Evolutionary conservation across 2,797 vertebrate genomes (phyloP), one percentile per base, ranked within the genome.

Genomic region (Brachyrhaphis roseni): DNA sequence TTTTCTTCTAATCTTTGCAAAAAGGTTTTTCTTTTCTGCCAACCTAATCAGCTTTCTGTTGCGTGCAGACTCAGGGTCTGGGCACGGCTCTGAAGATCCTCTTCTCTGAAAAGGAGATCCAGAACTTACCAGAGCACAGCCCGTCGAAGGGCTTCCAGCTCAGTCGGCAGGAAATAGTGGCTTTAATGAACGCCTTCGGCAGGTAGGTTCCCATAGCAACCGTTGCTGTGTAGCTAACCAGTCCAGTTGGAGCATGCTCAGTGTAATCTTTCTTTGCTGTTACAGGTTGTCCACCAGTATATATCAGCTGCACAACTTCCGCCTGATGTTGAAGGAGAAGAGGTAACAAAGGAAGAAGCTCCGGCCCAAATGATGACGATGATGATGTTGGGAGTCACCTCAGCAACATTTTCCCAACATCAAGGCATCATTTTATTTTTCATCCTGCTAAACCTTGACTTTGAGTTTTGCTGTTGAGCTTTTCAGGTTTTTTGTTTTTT

Each of bases 41-140:
- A 36, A 34, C n/a, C 31, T 13, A 57, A 15, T 11, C 12, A 51
- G 23, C 75, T 53, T 77, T 79, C 39, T 80, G 47, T 64, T 31
- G 47, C 70, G 41, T 84, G 72, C 80, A 99, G 98, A 99, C 97
- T 72, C 96, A 99, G 90, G 98, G 98, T 72, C 95, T 99, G 80
- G 98, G 98, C 79, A 97, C 98, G 0, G 98, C 98, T 28, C 95
- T 99, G 93, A 98, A 98, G 95, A 97, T 99, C 91, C 91, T 99
- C 72, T 99, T 99, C 92, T 99, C 98, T 1, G 98, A 98, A 93
- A 97, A 96, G 76, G 97, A 99, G 94, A 99, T 99, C 84, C 95
- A 98, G 86, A 98, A 96, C 64, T 97, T 99, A 78, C 96, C 97
- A 0, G 97, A 98, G 74, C 96, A 97, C 3, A 97, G 95, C 68